Evolutionary conservation across 2,113 vertebrate species (phyloP), one percentile per base, ranked within the genome.

Genomic region (Strix aluco): DNA sequence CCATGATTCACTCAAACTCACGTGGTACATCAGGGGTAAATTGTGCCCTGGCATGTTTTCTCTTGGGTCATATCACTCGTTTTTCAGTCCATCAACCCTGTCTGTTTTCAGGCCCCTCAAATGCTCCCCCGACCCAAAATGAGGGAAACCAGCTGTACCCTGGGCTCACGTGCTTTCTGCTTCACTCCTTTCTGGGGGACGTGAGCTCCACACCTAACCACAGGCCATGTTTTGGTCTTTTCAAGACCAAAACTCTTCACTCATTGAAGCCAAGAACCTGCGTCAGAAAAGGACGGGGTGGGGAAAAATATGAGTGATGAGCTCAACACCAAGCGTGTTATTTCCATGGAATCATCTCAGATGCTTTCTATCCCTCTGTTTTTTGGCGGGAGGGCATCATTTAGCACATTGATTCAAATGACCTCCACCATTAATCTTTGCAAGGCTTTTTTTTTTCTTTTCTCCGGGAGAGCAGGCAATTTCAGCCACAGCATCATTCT

Each of bases 361-460:
- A 73, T 73, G 19, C 90, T 95, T 79, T 94, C 91, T 90, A 15
- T 79, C 58, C 67, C 72, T 19, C 32, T 62, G 67, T 5, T 19
- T 29, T 90, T 94, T 70, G 96, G 92, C 97, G 81, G 26, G 51
- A 90, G 83, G 81, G 62, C 87, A 66, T 78, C 15, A 1, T 92
- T 97, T 75, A n/a, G 70, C 65, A 32, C 89, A 94, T 55, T 92
- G 90, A 95, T 97, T 98, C 87, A 95, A 94, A 75, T 94, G 77
- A 96, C 97, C 92, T 97, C 95, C 62, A 67, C 94, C 15, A 52
- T 97, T 96, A 88, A 93, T 94, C 91, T 96, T 86, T 86, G 70
- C 74, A 87, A 90, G 51, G 62, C n/a, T 87, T 54, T 47, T 47
- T 47, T 5, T 30, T 9, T 22, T 29, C 26, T 27, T 44, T 19